Evolutionary conservation across 2,113 vertebrate genomes (phyloP), one percentile per base, ranked within the genome.

Genomic region (Shinisaurus crocodilurus): DNA sequence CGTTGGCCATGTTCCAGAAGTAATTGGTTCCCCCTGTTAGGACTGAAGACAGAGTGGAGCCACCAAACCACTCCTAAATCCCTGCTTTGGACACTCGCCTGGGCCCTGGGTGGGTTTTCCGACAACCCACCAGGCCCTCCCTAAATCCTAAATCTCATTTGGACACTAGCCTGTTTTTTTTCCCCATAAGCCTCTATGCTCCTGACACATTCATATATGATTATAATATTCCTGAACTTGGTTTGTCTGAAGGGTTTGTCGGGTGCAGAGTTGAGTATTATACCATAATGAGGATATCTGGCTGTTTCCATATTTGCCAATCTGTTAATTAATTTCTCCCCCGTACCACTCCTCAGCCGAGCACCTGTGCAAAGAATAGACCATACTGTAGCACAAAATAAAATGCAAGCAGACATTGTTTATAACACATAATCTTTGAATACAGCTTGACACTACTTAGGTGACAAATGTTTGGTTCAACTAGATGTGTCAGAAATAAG

Each of bases 401-500:
- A 89, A 88, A 89, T 79, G 45, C 76, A 85, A 91, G 48, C 82
- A 89, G 74, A 85, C 65, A 48, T 70, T 88, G 86, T 88, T 91
- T 88, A 80, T 88, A 91, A 88, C 81, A 91, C 50, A 88, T 70
- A 88, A 57, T 85, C 82, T 91, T 85, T 88, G 72, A 20, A 80
- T 88, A 63, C 63, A 88, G 90, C 74, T 85, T 88, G 86, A 85
- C 82, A 85, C 60, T 45, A 85, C 87, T 79, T 80, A 85, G 75
- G 82, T 91, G 86, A 91, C 63, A 91, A 85, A 88, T 80, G 75
- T 86, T 81, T 89, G 88, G 83, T 86, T 89, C 74, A 81, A 74
- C 77, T 89, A 63, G 82, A 86, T 67, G 65, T 86, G 83, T 75
- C 76, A 92, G 77, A 89, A 92, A 89, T 89, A 92, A 92, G 67